Conservation (phyloP, 2,113 vertebrate species). For the Pomatorhinus ruficollis region DNA sequence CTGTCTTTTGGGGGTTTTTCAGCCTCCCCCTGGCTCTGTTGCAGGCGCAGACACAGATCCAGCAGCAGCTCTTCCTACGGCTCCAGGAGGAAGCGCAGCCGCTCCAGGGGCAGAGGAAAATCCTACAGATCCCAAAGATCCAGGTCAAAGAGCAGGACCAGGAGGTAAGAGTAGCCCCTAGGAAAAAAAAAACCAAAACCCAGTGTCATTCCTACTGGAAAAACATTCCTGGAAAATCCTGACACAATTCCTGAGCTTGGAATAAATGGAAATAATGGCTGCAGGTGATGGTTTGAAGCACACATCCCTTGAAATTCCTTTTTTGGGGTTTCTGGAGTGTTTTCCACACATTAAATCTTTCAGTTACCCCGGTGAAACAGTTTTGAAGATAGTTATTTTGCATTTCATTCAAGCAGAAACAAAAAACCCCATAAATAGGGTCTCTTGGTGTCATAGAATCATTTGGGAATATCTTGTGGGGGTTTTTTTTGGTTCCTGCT, state of each 20-base stretch:
- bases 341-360: not conserved
- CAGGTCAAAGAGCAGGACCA: conserved; percentile 84
- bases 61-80: conserved; percentile 93
- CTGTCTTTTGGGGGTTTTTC: not conserved
- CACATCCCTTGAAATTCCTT: not conserved
- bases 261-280: not conserved
- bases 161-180: conserved; percentile 77
- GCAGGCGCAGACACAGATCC: conserved; percentile 85
- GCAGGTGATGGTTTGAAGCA: not conserved
- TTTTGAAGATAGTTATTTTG: not conserved
- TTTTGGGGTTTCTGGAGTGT: not conserved
- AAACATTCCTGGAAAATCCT: not conserved
- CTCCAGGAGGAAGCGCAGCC: conserved; percentile 85
- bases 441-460: not conserved
- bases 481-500: not conserved
- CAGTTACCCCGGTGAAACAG: not conserved
- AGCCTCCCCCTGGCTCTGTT: not conserved
- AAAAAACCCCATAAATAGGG: too few species aligned
- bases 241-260: accelerated
- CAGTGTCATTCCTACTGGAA: not conserved
- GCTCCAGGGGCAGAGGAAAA: conserved; percentile 85
- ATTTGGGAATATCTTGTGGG: not conserved
- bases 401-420: not conserved
- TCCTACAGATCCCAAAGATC: conserved; percentile 86
- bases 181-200: not conserved